Evolutionary conservation across 35 echinoderm and acorn worm genomes (phyloP), one percentile per base, ranked within the genome.

Genomic region (Amphiura filiformis): DNA sequence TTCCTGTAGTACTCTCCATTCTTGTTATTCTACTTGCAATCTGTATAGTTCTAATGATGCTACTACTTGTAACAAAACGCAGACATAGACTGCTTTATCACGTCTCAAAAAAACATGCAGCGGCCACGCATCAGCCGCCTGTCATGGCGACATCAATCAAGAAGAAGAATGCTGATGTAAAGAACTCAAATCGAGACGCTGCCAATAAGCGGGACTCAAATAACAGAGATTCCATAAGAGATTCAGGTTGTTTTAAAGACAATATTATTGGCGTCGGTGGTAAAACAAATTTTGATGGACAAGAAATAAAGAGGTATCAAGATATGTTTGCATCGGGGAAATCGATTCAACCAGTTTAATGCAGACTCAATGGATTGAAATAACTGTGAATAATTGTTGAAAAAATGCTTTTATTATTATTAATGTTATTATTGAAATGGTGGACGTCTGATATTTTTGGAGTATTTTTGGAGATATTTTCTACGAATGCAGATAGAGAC

Each of bases 241-340:
- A 97, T 49, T 97, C 95, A 5, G 88, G 83, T 65, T 80, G 86
- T 39, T 97, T 97, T 78, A 97, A 97, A 61, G 95, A 97, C 57
- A 97, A 97, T 84, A 39, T 91, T 11, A 52, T 52, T 52, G n/a
- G n/a, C n/a, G n/a, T n/a, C n/a, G 7, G 44, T 20, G 44, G 44
- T 52, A 52, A 52, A 52, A 52, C 44, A 52, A 52, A 52, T 52
- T 20, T 52, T 52, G 44, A 52, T 20, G 44, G 44, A 52, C 44
- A 52, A 52, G 44, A 52, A 52, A 52, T 52, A 11, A 52, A 52
- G 20, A 52, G 44, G 44, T 52, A 52, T 52, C 44, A 52, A 52
- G 44, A 52, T 52, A 52, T 52, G 44, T 52, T 52, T 52, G 44
- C 44, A 52, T 7, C 20, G 7, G 44, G 44, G 20, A 52, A 52